Evolutionary conservation across 1,140 invertebrate genomes (phyloP).

Genomic region (Leguminivora glycinivorella): DNA sequence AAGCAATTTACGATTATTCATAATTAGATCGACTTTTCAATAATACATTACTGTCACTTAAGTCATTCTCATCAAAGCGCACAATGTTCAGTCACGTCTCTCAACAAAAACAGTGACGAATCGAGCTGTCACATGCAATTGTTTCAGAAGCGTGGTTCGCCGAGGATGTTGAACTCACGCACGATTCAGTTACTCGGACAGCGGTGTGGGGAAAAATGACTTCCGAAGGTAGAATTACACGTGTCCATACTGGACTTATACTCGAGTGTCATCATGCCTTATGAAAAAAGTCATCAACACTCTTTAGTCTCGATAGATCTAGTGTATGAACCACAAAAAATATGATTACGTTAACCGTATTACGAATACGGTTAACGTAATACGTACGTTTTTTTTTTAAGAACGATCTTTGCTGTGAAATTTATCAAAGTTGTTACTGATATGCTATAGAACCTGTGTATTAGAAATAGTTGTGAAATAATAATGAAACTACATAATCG

Average conservation of each 20-base stretch:
- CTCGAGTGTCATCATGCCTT: too few species aligned
- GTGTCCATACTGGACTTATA: background rate
- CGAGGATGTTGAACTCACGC: conserved; percentile 12
- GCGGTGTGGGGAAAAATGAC: background rate
- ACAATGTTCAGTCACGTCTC: conserved; percentile 14
- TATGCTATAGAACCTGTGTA: too few species aligned
- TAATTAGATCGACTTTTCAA: background rate
- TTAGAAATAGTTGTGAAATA: too few species aligned
- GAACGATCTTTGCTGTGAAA: too few species aligned
- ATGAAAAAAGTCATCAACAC: too few species aligned
- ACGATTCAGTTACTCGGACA: background rate
- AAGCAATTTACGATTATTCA: background rate
- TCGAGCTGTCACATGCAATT: conserved; percentile 39
- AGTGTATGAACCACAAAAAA: too few species aligned
- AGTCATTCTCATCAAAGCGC: background rate
- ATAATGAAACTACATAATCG: too few species aligned
- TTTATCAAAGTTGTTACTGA: too few species aligned
- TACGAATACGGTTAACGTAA: too few species aligned
- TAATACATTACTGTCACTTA: background rate
- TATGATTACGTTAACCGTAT: too few species aligned
- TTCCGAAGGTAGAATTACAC: background rate
- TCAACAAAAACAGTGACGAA: conserved; percentile 41
- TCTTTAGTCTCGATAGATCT: too few species aligned
- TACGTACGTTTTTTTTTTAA: too few species aligned
- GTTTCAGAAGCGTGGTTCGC: conserved; percentile 32